phyloP scores from a whole-genome alignment of 2,797 vertebrate species.

The Alectoris magna region DNA sequence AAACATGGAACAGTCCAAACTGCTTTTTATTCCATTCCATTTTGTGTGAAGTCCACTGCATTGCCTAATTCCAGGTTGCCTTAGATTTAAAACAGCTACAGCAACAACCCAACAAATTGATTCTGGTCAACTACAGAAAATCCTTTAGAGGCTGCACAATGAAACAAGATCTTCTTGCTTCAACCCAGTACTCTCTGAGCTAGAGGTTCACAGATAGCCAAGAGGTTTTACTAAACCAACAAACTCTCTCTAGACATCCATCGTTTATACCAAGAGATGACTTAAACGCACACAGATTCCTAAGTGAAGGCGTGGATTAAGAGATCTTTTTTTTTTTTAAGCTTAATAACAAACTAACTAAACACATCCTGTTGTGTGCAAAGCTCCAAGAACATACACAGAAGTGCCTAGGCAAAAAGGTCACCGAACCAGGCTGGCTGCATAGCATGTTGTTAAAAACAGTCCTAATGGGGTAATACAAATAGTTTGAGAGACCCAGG shows the following conservation, averaged over 20 bases:
- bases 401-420: background rate
- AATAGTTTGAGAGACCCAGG: background rate
- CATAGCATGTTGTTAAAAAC: background rate
- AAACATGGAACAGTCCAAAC: background rate
- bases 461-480: background rate
- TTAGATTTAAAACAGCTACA: background rate
- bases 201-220: background rate
- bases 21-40: background rate
- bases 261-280: background rate
- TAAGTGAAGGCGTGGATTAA: background rate
- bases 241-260: background rate
- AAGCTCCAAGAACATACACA: accelerated
- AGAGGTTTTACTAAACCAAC: background rate
- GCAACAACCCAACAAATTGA: background rate
- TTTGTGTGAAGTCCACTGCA: background rate
- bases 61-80: background rate
- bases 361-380: background rate
- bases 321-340: background rate
- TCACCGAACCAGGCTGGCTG: background rate
- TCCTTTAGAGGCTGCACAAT: background rate
- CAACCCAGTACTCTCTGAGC: accelerated
- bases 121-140: accelerated
- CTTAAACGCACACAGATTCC: background rate
- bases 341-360: background rate
- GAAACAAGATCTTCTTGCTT: background rate